Evolutionary conservation across 2,113 vertebrate species (phyloP), one percentile per base, ranked within the genome.

Genomic region (Aptenodytes forsteri): DNA sequence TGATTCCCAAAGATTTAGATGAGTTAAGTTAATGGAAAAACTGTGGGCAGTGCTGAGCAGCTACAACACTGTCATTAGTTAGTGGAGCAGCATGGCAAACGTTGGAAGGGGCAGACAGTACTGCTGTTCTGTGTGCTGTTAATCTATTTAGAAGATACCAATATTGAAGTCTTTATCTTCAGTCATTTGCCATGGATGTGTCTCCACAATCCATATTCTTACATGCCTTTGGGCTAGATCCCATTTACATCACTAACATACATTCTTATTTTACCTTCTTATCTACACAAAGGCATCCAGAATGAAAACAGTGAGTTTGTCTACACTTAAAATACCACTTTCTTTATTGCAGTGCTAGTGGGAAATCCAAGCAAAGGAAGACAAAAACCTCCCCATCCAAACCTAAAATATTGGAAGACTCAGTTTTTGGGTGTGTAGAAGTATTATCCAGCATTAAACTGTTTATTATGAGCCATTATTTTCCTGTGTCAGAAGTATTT

Each of bases 331-430:
- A 83, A 40, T 36, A 88, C 11, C 52, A 42, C 54, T 50, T 86
- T 52, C 40, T 95, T 97, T 95, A 97, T 94, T 96, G 75, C 21
- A 73, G 16, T 27, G 26, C 34, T 62, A 49, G 19, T 44, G 27
- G 23, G 27, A 96, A 96, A 95, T 62, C 26, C 58, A 89, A 87
- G 29, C 27, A 56, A 92, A 82, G 44, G 61, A 91, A 91, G 66
- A 85, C 38, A 92, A 90, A 72, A 65, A 56, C 6, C 7, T 73
- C 9, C 21, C 25, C 34, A 83, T 16, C 21, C 54, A 94, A 69
- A 93, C 9, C 25, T 42, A 49, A 73, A 58, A 81, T 36, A 59
- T 79, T 54, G 67, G 47, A 89, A 92, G 88, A 84, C 23, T 80
- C 13, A 2, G 10, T 13, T 87, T 77, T 91, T 25, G n/a, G 30